Evolutionary conservation across 1,140 invertebrate genomes (phyloP).

Genomic region (Dysdera silvatica): DNA sequence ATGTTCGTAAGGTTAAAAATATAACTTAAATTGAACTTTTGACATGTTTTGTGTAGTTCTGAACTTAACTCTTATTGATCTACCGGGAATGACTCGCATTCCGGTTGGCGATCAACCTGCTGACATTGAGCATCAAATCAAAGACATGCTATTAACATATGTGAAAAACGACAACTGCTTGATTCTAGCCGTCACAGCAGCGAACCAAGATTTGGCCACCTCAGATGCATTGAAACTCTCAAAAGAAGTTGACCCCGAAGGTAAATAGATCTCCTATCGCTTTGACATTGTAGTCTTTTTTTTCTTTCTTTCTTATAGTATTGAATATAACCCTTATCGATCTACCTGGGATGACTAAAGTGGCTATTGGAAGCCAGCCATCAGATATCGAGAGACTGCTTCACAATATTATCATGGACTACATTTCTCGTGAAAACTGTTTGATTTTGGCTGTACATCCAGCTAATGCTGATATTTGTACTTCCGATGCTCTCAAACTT

Average conservation of each 20-base stretch:
- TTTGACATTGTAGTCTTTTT: background rate
- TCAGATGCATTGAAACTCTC: slow-evolving; percentile 91
- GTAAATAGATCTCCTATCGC: slow-evolving; percentile 40
- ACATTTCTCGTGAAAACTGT: slow-evolving; percentile 84
- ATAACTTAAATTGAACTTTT: too few relatives aligned
- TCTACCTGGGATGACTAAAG: slow-evolving; percentile 27
- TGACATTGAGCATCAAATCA: slow-evolving; percentile 89
- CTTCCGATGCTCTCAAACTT: slow-evolving; percentile 89
- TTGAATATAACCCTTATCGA: slow-evolving; percentile 29
- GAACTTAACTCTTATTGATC: slow-evolving; percentile 89
- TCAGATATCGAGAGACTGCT: slow-evolving; percentile 87
- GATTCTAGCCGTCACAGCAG: slow-evolving; percentile 91
- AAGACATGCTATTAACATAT: slow-evolving; percentile 88
- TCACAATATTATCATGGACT: slow-evolving; percentile 86
- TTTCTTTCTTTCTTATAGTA: slow-evolving; percentile 21
- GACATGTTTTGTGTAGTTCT: slow-evolving; percentile 62
- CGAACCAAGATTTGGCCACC: slow-evolving; percentile 92
- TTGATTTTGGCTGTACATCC: slow-evolving; percentile 91
- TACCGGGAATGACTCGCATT: slow-evolving; percentile 89
- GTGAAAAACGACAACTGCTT: slow-evolving; percentile 87
- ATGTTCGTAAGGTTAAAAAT: too few relatives aligned
- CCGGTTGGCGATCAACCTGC: slow-evolving; percentile 88
- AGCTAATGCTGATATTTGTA: slow-evolving; percentile 85
- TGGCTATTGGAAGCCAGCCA: slow-evolving; percentile 86
- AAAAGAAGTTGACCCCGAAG: slow-evolving; percentile 89